Base-by-base conservation (phyloP, 2,797 vertebrate genomes). In the Bryconaethiops microstoma region DNA sequence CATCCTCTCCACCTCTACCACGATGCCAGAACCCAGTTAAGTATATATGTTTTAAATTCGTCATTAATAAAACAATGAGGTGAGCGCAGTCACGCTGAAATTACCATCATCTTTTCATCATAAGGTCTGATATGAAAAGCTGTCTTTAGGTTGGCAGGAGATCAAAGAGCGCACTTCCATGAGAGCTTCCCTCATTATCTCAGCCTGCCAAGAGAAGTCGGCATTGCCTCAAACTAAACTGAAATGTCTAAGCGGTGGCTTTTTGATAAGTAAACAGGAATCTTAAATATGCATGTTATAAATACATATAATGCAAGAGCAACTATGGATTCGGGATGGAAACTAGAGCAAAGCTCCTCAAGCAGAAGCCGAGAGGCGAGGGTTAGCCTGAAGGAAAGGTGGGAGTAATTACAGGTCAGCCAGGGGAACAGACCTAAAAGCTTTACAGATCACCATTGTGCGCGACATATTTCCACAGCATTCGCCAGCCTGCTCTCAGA, bases 401-500 rank as follows among this genome's bases (percentile, higher is more conserved):
- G 76, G 74, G 74, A 83, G 71, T 82, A 85, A 87, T 87, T 84
- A 84, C 67, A 83, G 81, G 81, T 77, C 72, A 82, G 42, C 19
- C 52, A 77, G 60, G 80, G 59, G 21, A 80, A 57, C 76, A 64
- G 76, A 80, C 75, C 78, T 78, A 42, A 60, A n/a, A 80, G 81
- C 40, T 50, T 74, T 78, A 74, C 48, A 68, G 59, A 79, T 78
- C 63, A 68, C 76, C 19, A 73, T 40, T 68, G 55, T 59, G 12
- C 60, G 42, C 45, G 17, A 55, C 69, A 39, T 65, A 48, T 77
- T 84, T 74, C 70, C 50, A 65, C 72, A 42, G 64, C 17, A 57
- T 45, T 69, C 9, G 21, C 59, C 45, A 57, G 70, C 54, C 59
- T 50, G 19, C 52, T 8, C 29, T 19, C 13, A 81, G 64, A 75